Evolutionary conservation across 2,113 vertebrate genomes (phyloP).

Genomic region (Fregata magnificens): DNA sequence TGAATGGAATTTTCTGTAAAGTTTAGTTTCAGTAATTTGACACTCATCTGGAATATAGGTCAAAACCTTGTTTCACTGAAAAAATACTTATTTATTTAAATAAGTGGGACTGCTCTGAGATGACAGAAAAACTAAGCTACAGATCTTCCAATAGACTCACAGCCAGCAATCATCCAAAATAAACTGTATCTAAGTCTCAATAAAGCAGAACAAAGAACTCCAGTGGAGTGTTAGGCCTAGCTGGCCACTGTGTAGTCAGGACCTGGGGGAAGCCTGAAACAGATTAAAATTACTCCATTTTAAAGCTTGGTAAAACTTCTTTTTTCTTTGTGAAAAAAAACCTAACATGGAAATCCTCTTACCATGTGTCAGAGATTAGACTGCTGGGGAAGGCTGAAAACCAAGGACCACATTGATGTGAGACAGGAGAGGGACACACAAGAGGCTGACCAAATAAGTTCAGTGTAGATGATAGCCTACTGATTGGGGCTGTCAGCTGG

Average conservation of each 20-base stretch:
- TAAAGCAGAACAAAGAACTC: not conserved
- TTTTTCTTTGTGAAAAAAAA: not conserved
- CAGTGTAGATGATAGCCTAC: not conserved
- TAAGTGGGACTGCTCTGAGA: not conserved
- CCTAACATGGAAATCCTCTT: not conserved
- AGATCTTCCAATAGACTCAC: not conserved
- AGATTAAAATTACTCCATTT: not conserved
- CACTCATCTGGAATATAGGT: not conserved
- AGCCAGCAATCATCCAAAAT: not conserved
- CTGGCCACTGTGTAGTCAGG: not conserved
- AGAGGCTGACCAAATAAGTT: not conserved
- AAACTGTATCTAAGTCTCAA: not conserved
- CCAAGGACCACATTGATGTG: not conserved
- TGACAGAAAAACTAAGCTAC: not conserved
- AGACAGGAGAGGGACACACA: not conserved
- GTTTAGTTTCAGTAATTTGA: not conserved
- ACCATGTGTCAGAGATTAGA: not conserved
- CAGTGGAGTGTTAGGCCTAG: not conserved
- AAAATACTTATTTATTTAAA: not conserved
- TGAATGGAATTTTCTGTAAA: not conserved
- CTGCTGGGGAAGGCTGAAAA: not conserved
- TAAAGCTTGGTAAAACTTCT: not conserved
- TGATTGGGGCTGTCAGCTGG: not conserved
- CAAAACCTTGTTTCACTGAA: not conserved
- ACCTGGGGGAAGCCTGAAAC: not conserved